These are phyloP conservation scores for Prosapia bicincta DNA, from an alignment of 2,888 invertebrate genomes.

Conservation along the genomic window DNA sequence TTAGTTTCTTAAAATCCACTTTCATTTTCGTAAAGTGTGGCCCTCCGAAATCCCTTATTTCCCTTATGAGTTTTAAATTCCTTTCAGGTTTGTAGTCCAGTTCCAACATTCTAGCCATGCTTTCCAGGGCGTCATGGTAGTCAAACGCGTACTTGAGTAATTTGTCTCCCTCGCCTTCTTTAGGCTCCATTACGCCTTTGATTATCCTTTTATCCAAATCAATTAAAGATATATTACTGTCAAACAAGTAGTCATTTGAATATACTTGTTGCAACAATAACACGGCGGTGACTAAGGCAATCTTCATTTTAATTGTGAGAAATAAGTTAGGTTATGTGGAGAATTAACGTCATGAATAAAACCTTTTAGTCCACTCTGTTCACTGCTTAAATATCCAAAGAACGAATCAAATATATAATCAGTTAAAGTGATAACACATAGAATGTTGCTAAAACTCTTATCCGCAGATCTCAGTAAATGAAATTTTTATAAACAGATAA, in stretches of 20 bases:
- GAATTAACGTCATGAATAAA: neutral
- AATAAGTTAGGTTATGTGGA: too few species aligned
- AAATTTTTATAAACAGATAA: too few species aligned
- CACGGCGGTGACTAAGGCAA: neutral
- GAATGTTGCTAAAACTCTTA: too few species aligned
- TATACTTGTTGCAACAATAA: neutral
- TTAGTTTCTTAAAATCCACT: neutral
- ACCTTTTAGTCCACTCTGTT: too few species aligned
- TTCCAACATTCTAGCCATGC: neutral
- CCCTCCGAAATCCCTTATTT: constrained; percentile 6
- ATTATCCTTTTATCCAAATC: constrained; percentile 8
- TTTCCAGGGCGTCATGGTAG: constrained; percentile 1
- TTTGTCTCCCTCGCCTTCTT: constrained; percentile 3
- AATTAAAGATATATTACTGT: constrained; percentile 2
- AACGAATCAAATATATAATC: too few species aligned
- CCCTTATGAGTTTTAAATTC: neutral
- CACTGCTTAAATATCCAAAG: too few species aligned
- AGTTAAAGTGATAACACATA: too few species aligned
- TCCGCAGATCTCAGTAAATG: too few species aligned
- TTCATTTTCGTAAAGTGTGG: constrained; percentile 16
- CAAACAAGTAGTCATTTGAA: neutral
- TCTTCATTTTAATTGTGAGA: constrained; percentile 12
- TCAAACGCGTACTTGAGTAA: constrained; percentile 9
- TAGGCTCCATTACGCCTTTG: constrained; percentile 7
- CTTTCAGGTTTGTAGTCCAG: neutral